A percentile compares a stretch with the other conserved stretches of the same genome.
These are phyloP conservation scores for Diogma glabrata DNA, from an alignment of 2,888 invertebrate species.

Conservation along the genomic window DNA sequence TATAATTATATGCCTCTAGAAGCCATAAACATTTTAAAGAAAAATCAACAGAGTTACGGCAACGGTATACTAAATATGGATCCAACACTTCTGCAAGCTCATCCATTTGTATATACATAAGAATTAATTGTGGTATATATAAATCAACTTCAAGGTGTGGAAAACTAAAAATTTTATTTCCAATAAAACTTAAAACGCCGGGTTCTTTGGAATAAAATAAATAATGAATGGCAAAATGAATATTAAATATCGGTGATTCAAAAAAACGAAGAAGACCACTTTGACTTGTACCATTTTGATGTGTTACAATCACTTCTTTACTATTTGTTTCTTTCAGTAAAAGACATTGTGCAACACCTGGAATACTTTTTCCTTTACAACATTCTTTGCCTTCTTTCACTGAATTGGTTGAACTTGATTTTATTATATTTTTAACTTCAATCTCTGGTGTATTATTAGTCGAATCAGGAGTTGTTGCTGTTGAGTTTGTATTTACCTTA, in stretches of 20 bases:
- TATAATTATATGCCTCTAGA: slow-evolving; percentile 69
- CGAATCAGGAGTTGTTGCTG: slow-evolving; percentile 19
- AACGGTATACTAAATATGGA: slow-evolving; percentile 71
- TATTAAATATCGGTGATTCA: slow-evolving; percentile 95
- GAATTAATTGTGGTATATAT: slow-evolving; percentile 94
- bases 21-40: slow-evolving; percentile 94
- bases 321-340: slow-evolving; percentile 19
- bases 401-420: slow-evolving; percentile 31
- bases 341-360: slow-evolving; percentile 36
- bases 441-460: slow-evolving; percentile 10
- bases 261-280: slow-evolving; percentile 56
- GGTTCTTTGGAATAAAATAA: slow-evolving; percentile 96
- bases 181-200: slow-evolving; percentile 94
- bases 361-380: slow-evolving; percentile 21
- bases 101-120: slow-evolving; percentile 97
- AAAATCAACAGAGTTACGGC: slow-evolving; percentile 90
- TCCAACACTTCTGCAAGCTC: slow-evolving; percentile 91
- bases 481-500: slow-evolving; percentile 30
- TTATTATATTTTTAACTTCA: slow-evolving; percentile 22
- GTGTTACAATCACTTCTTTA: background rate
- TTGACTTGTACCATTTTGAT: slow-evolving; percentile 27
- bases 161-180: slow-evolving; percentile 95
- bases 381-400: slow-evolving; percentile 22
- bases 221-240: slow-evolving; percentile 97
- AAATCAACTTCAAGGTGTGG: slow-evolving; percentile 87